Evolutionary conservation across 2,797 vertebrate species (phyloP).

Genomic region (Acipenser ruthenus): DNA sequence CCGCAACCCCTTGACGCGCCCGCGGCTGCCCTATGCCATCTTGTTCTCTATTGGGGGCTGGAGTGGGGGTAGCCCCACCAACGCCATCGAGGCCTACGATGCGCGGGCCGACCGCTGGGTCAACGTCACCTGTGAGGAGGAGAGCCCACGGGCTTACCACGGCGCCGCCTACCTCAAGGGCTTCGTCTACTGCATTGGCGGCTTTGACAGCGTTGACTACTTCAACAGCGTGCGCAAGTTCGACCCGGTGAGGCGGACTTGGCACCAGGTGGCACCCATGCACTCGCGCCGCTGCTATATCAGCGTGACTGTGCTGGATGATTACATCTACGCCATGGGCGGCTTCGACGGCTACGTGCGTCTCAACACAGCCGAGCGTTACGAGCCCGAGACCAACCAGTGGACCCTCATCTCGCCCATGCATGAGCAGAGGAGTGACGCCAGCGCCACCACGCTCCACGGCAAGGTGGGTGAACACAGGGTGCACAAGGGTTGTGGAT

Average conservation of each 20-base stretch:
- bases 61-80: slow-evolving; percentile 53
- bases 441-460: slow-evolving; percentile 57
- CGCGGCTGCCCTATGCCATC: slow-evolving; percentile 61
- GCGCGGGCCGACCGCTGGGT: slow-evolving; percentile 56
- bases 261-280: slow-evolving; percentile 73
- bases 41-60: slow-evolving; percentile 73
- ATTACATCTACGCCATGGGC: slow-evolving; percentile 73
- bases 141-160: slow-evolving; percentile 63
- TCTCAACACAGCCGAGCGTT: slow-evolving; percentile 64
- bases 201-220: slow-evolving; percentile 58
- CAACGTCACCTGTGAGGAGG: slow-evolving; percentile 41
- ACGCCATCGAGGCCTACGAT: slow-evolving; percentile 65
- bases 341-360: slow-evolving; percentile 57
- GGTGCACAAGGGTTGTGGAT: too few relatives aligned
- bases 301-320: slow-evolving; percentile 57
- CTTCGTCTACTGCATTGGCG: slow-evolving; percentile 58
- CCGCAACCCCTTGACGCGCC: slow-evolving; percentile 40
- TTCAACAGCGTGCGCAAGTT: slow-evolving; percentile 64
- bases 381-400: slow-evolving; percentile 65
- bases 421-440: slow-evolving; percentile 58
- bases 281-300: slow-evolving; percentile 63
- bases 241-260: slow-evolving; percentile 50
- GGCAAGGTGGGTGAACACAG: slow-evolving; percentile 47
- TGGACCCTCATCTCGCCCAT: slow-evolving; percentile 69
- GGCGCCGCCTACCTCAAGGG: slow-evolving; percentile 58